Evolutionary conservation across 2,797 vertebrate genomes (phyloP), one percentile per base, ranked within the genome.

Genomic region (Columba guinea): DNA sequence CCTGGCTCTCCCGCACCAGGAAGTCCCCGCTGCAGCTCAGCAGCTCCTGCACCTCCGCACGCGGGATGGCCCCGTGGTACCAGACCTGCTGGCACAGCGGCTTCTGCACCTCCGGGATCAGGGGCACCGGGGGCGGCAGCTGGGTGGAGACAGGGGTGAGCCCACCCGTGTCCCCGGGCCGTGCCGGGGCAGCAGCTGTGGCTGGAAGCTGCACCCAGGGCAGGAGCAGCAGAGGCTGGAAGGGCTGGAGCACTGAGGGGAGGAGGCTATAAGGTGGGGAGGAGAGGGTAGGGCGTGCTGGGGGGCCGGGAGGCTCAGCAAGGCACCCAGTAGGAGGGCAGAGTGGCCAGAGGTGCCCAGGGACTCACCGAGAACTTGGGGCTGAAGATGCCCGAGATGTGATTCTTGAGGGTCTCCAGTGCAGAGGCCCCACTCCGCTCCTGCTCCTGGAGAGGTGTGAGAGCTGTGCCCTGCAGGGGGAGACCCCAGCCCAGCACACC

Each of bases 21-120:
- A 99, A 99, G 89, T 99, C 99, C 9, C 99, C 99, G 0, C 96
- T 97, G 15, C 96, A 97, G 24, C 91, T 97, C 91, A 99, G 97
- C 82, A 99, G 97, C 97, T 98, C 98, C 77, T 98, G 98, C 55
- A 99, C 99, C 92, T 99, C 99, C 0, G 97, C 53, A 19, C 99
- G 98, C 0, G 99, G 99, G 90, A 99, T 98, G 89, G 98, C 99
- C 17, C 99, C 99, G 0, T 99, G 99, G 97, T 99, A 99, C 99
- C 99, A 99, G 95, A 93, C 97, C 98, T 99, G 99, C 97, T 99
- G 98, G 4, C 84, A 96, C 90, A 99, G 98, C 1, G 99, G 99
- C 95, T 99, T 99, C 96, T 99, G 98, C 39, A 97, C 95, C 17
- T 99, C 98, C 0, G 98, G 98, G 55, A 98, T 94, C 1, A 98